Evolutionary conservation across 2,797 vertebrate species (phyloP).

Genomic region (Sardinella longiceps): DNA sequence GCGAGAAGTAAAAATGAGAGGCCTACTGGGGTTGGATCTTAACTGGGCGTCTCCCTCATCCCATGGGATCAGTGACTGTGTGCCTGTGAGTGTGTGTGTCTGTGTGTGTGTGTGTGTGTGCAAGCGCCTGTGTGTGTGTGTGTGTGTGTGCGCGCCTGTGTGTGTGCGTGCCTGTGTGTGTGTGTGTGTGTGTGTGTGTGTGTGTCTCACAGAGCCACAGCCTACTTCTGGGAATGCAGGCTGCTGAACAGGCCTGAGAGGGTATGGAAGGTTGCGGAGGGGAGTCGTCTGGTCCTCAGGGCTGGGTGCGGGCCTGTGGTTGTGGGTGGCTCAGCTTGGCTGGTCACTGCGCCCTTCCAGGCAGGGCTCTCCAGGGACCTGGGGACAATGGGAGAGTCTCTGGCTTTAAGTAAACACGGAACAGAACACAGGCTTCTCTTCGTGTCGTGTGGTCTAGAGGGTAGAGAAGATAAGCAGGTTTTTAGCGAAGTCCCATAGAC

Average conservation of each 20-base stretch:
- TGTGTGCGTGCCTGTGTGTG: slow-evolving; percentile 18
- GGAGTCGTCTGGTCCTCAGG: slow-evolving; percentile 36
- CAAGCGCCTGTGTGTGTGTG: slow-evolving; percentile 7
- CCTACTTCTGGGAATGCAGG: slow-evolving; percentile 22
- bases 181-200: slow-evolving; percentile 10
- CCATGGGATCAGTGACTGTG: slow-evolving; percentile 33
- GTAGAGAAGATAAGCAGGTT: slow-evolving; percentile 29
- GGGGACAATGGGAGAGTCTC: slow-evolving; percentile 54
- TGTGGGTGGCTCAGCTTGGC: slow-evolving; percentile 47
- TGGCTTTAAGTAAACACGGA: slow-evolving; percentile 43
- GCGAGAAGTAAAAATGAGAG: background rate
- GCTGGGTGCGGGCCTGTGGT: slow-evolving; percentile 54
- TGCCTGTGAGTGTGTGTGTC: background rate
- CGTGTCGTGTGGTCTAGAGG: slow-evolving; percentile 48
- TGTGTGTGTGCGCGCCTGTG: slow-evolving; percentile 18
- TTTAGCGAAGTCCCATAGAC: background rate
- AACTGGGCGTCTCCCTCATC: slow-evolving; percentile 40
- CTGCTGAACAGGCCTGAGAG: slow-evolving; percentile 20
- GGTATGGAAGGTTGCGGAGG: background rate
- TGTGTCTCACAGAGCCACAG: background rate
- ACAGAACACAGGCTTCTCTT: background rate
- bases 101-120: background rate
- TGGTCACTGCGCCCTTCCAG: slow-evolving; percentile 48
- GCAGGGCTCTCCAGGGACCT: slow-evolving; percentile 49
- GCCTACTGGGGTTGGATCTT: background rate